Evolutionary conservation across 1,140 invertebrate genomes (phyloP), one percentile per base, ranked within the genome.

Genomic region (Zophobas atratus): DNA sequence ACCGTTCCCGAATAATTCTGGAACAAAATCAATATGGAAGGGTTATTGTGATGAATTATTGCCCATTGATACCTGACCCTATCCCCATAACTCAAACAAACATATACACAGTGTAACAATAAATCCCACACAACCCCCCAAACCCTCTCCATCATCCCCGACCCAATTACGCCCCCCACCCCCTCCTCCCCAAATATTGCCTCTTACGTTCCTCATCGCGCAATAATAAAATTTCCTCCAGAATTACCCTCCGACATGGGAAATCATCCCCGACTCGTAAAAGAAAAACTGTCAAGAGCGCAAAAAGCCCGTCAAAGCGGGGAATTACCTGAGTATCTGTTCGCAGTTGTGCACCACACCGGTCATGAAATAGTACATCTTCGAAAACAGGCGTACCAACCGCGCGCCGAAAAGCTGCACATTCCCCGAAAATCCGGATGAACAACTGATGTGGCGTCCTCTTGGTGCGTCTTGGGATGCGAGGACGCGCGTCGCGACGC

Each of bases 361-460:
- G 39, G 84, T 84, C 84, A 85, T 85, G 76, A 85, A 85, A 79
- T 84, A 82, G 78, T 85, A 85, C 84, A 85, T 85, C 73, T 51
- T 76, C 20, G 55, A 74, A n/a, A 38, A 39, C 43, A 77, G 55
- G 71, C 77, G 77, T 38, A 67, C 48, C 57, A 76, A 70, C n/a
- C 51, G 35, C 56, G 36, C 56, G 46, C 74, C 70, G 39, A 38
- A 57, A 76, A 70, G 6, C 72, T 75, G 73, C 55, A 76, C 78
- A 79, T 76, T 75, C 55, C 73, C 70, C 41, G 78, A 70, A 79
- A 79, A 79, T 79, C 72, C 78, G 78, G 70, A 70, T 55, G 60
- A 71, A 75, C 78, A 70, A 79, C 78, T 79, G 74, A 76, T 71
- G 75, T 67, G 33, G 70, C 70, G 39, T 63, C 57, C 38, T 63